phyloP scores from a whole-genome alignment of 2,888 invertebrate species.

The Heliconius erato region DNA sequence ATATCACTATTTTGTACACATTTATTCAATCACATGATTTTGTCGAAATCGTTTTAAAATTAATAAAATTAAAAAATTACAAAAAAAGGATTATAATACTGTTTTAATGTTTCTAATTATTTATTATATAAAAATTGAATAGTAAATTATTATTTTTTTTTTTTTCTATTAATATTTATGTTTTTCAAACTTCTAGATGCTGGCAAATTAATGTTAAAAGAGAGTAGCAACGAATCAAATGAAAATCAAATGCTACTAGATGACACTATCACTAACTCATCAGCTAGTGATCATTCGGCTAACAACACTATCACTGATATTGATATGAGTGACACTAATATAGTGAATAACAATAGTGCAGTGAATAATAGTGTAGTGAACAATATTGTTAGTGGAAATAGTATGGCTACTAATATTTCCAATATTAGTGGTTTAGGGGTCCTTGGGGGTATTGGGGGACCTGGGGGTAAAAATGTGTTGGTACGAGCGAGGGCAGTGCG shows the following conservation, averaged over 20 bases:
- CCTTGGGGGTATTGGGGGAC: neutral
- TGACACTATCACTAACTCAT: neutral
- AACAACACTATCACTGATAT: conserved; percentile 19
- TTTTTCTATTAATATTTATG: no score
- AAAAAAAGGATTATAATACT: no score
- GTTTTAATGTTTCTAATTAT: no score
- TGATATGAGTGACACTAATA: neutral
- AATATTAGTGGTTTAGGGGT: conserved; percentile 17
- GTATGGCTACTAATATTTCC: neutral
- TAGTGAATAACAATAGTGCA: conserved; percentile 17
- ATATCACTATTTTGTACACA: no score
- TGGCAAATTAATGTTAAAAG: conserved; percentile 90
- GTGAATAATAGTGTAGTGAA: neutral
- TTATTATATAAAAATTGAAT: no score
- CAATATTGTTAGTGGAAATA: neutral
- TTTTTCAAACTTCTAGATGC: conserved; percentile 85
- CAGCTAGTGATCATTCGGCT: neutral
- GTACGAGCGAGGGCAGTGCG: conserved; percentile 26
- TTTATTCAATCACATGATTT: no score
- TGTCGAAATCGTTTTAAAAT: no score
- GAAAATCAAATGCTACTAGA: neutral
- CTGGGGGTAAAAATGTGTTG: conserved; percentile 25
- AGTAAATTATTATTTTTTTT: no score
- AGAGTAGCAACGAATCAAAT: conserved; percentile 58
- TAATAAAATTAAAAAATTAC: no score